Evolutionary conservation across 2,888 invertebrate genomes (phyloP).

Genomic region (Cantharis flavilabris): DNA sequence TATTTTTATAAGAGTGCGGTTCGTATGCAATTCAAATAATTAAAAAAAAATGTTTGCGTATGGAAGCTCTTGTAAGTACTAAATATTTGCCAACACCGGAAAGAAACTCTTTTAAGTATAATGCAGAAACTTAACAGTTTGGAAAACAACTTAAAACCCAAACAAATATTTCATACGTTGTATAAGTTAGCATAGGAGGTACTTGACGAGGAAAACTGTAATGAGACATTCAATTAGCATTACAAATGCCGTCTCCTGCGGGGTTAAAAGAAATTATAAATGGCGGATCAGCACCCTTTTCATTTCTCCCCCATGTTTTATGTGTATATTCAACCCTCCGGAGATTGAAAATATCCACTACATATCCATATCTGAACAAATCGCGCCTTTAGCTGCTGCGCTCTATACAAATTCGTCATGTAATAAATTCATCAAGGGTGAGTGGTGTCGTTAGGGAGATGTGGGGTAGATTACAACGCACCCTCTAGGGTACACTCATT

Average conservation of each 20-base stretch:
- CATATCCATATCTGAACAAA: conserved; percentile 30
- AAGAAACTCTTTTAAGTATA: conserved; percentile 16
- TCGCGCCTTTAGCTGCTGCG: conserved; percentile 28
- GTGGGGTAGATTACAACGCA: conserved; percentile 35
- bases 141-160: conserved; percentile 23
- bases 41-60: background rate
- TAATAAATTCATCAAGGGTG: conserved; percentile 35
- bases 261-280: conserved; percentile 30
- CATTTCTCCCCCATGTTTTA: conserved; percentile 24
- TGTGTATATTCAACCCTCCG: conserved; percentile 25
- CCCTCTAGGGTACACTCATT: conserved; percentile 39
- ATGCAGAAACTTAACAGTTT: conserved; percentile 5
- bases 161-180: conserved; percentile 20
- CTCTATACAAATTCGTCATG: conserved; percentile 29
- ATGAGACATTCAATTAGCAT: conserved; percentile 32
- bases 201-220: conserved; percentile 23
- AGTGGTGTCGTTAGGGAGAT: conserved; percentile 33
- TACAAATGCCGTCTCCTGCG: conserved; percentile 29
- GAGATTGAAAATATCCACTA: conserved; percentile 31
- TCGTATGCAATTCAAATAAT: background rate
- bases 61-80: background rate
- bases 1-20: background rate
- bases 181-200: conserved; percentile 5
- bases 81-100: conserved; percentile 3
- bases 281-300: conserved; percentile 30